Evolutionary conservation across 2,113 vertebrate species (phyloP), one percentile per base, ranked within the genome.

Genomic region (Calidris pygmaea): DNA sequence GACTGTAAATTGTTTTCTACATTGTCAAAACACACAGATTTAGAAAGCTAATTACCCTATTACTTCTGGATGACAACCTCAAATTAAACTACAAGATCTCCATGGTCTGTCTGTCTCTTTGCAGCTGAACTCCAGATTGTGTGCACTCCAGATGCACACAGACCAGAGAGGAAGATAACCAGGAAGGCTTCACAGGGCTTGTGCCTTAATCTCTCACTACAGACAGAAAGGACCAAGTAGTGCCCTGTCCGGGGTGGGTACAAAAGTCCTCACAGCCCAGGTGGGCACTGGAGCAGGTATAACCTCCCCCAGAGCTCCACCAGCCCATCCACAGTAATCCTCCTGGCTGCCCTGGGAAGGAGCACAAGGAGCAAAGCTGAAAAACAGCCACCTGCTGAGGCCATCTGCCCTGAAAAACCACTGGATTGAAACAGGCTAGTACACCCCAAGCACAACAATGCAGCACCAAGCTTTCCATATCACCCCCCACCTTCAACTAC

Each of bases 1-100:
- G 79, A 83, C 63, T 77, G 27, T 39, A 60, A 63, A 30, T 79
- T 91, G 50, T 91, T 94, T 94, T 75, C 50, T 60, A 29, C 39
- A 10, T 72, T 72, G 59, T 59, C 71, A 90, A 91, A 88, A 85
- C 58, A 92, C 50, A 73, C 34, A 70, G 22, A 66, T 88, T 83
- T 80, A 48, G 59, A 48, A 82, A 66, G 62, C 65, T 70, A 83
- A 90, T 85, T 79, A 80, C 41, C 34, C n/a, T n/a, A n/a, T 45
- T 84, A 70, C 45, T 43, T 77, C 83, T 74, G 14, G 15, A 39
- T 81, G 50, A 92, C 83, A 93, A 58, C 55, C 65, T 84, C 55
- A 83, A 77, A 77, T 55, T 92, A 63, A 92, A 66, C 48, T 15
- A 62, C 45, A 41, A 63, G 53, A 58, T 48, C 63, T 53, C 59